Conservation (phyloP, 2,797 vertebrate species). For the Pangasius djambal region DNA sequence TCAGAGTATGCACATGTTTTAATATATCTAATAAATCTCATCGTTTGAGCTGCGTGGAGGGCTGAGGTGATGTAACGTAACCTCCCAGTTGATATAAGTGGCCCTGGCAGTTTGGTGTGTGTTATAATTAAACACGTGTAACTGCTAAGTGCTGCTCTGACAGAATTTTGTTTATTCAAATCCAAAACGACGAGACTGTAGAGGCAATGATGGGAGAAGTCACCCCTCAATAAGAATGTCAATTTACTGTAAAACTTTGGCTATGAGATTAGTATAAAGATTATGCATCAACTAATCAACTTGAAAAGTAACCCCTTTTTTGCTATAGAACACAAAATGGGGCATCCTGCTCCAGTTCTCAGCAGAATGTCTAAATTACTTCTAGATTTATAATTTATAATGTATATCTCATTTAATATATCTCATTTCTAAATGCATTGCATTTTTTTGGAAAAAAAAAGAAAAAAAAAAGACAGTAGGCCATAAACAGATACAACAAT, state of each 20-base stretch:
- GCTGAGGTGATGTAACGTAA: background rate
- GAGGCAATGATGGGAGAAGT: no score
- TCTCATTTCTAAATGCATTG: background rate
- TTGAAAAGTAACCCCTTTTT: no score
- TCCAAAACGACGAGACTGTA: background rate
- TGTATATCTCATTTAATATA: background rate
- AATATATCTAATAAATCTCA: background rate
- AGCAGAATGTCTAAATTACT: no score
- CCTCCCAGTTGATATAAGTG: background rate
- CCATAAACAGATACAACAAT: background rate
- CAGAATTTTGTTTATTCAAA: background rate
- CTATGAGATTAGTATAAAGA: background rate
- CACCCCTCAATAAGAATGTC: no score
- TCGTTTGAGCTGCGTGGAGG: background rate
- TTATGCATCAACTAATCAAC: background rate
- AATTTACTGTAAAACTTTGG: background rate
- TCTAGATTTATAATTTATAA: background rate
- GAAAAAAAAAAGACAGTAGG: background rate
- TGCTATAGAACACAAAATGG: no score
- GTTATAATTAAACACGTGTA: background rate
- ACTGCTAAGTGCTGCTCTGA: background rate
- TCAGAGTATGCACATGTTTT: background rate
- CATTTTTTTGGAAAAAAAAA: background rate
- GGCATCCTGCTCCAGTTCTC: no score
- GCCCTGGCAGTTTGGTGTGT: background rate